Base-by-base conservation (phyloP, 2,113 vertebrate genomes). In the Puffinus mauretanicus region DNA sequence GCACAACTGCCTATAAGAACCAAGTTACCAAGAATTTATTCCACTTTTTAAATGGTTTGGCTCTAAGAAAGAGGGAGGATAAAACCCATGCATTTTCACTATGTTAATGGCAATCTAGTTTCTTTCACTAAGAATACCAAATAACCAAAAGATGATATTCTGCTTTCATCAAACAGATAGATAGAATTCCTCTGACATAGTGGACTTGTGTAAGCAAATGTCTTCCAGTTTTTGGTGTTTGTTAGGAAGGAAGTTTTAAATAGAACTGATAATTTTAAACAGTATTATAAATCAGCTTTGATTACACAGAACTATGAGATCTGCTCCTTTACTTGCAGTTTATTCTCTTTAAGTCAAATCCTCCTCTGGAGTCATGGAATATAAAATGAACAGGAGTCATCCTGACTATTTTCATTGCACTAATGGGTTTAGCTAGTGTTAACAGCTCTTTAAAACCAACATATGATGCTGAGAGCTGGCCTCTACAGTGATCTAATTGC, bases 191-290 rank as follows among this genome's bases (percentile, higher is more conserved):
- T 86, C 65, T 87, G 83, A 86, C 0, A 17, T 34, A 71, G 54
- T 34, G 32, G n/a, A 78, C 76, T 83, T 65, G 27, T 77, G 46
- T 73, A 80, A 88, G 49, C 30, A 84, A 92, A 85, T 25, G n/a
- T 62, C 36, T 81, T 65, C 58, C 78, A 88, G 77, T 13, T 58
- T 81, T 78, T 81, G 19, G 34, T 77, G 34, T 54, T 32, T 87
- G 32, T 64, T 44, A 79, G 38, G 69, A 86, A 84, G n/a, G 64
- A 84, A 82, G 22, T 89, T 95, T 93, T 83, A 81, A 92, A 92
- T 24, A 71, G 24, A 82, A 73, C 34, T 44, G n/a, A 51, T 72
- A 2, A 57, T 72, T 76, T 79, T 46, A 51, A 94, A 76, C 11
- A 32, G 32, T 60, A 15, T 75, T 77, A 54, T 58, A 86, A 82